Evolutionary conservation across 2,113 vertebrate species (phyloP).

Genomic region (Triplophysa rosa): DNA sequence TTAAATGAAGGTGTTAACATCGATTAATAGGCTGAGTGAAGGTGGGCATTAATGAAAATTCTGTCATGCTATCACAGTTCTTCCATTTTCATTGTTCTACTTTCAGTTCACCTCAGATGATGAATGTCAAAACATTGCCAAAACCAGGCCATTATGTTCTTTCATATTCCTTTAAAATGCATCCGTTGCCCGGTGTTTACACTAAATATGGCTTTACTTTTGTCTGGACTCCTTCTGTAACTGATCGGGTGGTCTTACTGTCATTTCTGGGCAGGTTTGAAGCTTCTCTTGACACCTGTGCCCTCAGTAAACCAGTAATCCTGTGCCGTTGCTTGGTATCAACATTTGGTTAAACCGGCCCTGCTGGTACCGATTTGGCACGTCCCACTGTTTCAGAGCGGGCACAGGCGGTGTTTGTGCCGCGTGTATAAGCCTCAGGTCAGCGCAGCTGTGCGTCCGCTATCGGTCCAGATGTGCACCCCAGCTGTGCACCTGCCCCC

Average conservation of each 20-base stretch:
- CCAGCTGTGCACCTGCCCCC: slow-evolving; percentile 28
- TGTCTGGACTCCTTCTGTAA: slow-evolving; percentile 6
- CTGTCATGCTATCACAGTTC: neutral
- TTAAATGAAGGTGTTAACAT: slow-evolving; percentile 64
- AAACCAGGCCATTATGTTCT: slow-evolving; percentile 1
- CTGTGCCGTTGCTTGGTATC: neutral
- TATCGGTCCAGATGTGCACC: slow-evolving; percentile 44
- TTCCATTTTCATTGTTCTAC: neutral
- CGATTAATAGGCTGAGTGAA: neutral
- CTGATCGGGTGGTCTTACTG: neutral
- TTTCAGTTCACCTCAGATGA: neutral
- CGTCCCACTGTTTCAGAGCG: neutral
- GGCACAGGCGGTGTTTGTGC: slow-evolving; percentile 38
- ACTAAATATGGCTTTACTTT: slow-evolving; percentile 5
- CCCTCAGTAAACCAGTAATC: neutral
- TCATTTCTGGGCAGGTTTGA: neutral
- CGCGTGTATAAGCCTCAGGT: slow-evolving; percentile 60
- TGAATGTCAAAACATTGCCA: neutral
- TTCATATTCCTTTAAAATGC: neutral
- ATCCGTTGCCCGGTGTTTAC: neutral
- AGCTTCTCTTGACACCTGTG: slow-evolving; percentile 23
- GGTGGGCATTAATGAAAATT: neutral
- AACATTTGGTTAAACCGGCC: slow-evolving; percentile 9
- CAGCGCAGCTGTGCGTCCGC: slow-evolving; percentile 56
- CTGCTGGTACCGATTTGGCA: slow-evolving; percentile 20